Conservation (phyloP, 2,888 invertebrate genomes). For the Andricus quercusramuli region DNA sequence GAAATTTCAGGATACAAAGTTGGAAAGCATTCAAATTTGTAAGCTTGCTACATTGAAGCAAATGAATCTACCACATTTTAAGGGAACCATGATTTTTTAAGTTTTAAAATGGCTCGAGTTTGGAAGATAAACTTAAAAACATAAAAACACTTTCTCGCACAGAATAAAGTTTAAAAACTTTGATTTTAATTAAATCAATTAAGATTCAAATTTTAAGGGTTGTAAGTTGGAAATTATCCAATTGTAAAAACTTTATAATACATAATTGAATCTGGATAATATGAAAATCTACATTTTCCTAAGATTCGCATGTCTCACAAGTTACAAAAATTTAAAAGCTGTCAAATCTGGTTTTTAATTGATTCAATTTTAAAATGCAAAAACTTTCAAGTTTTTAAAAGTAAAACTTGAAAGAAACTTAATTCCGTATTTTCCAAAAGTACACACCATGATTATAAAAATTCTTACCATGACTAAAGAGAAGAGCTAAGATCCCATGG, state of each 20-base stretch:
- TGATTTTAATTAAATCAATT: neutral
- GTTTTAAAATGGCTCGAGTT: neutral
- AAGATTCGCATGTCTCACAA: too few species aligned
- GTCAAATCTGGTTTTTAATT: too few species aligned
- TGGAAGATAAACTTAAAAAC: neutral
- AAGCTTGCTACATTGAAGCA: neutral
- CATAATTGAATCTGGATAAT: too few species aligned
- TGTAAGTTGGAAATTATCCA: neutral
- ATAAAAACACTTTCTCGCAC: neutral
- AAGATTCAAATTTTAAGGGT: neutral
- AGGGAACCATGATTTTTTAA: neutral
- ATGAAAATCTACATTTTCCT: too few species aligned
- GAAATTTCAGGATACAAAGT: neutral
- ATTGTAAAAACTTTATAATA: too few species aligned
- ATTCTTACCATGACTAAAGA: constrained; percentile 58
- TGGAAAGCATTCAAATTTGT: neutral
- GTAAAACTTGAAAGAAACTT: neutral
- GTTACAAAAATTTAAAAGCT: too few species aligned
- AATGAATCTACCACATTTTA: neutral
- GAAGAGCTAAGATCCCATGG: constrained; percentile 59
- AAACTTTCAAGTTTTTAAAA: too few species aligned
- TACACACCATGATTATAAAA: neutral
- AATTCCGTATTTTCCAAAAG: too few species aligned
- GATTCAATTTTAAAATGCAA: too few species aligned
- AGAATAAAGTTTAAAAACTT: neutral